Evolutionary conservation across 2,888 invertebrate species (phyloP), one percentile per base, ranked within the genome.

Genomic region (Tiliacea citrago): DNA sequence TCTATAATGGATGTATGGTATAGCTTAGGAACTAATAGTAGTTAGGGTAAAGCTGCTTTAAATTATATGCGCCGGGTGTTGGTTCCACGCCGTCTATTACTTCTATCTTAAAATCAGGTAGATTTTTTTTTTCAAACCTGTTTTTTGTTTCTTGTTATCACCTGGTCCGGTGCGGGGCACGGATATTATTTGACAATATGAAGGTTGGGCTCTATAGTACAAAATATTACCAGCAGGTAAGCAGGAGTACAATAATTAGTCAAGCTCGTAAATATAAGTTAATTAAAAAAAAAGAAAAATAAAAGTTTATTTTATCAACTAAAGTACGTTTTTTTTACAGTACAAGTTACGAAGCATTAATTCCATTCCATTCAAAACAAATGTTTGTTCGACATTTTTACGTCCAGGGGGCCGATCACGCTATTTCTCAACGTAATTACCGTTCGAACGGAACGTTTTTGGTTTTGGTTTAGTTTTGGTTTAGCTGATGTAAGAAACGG

Each of bases 21-120:
- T 57, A 62, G 70, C 39, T 57, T 63, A 58, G 79, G 81, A 76
- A 79, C 76, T 65, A 35, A 57, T 65, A 55, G 21, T 10, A 53
- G 57, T 35, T 45, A 58, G 24, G 21, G 1, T 55, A 18, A 55
- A 58, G 21, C 47, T 18, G 39, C 29, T 47, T 39, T 24, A 21
- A 16, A 35, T 57, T 13, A 13, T 24, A 12, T 6, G 8, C 35
- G 49, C 35, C 81, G 74, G 81, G 57, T 80, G 75, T 47, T 60
- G 24, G n/a, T 16, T 35, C n/a, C 60, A 13, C 47, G 53, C 39
- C n/a, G 13, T 21, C 51, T 45, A 12, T 29, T 35, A 39, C 39
- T n/a, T 42, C 1, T 24, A 10, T n/a, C 9, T 45, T 35, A 13
- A 55, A 55, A 66, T 55, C 78, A 75, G 78, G 76, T 79, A 76